Conservation (phyloP, 1,140 invertebrate species). For the Caenorhabditis remanei region DNA sequence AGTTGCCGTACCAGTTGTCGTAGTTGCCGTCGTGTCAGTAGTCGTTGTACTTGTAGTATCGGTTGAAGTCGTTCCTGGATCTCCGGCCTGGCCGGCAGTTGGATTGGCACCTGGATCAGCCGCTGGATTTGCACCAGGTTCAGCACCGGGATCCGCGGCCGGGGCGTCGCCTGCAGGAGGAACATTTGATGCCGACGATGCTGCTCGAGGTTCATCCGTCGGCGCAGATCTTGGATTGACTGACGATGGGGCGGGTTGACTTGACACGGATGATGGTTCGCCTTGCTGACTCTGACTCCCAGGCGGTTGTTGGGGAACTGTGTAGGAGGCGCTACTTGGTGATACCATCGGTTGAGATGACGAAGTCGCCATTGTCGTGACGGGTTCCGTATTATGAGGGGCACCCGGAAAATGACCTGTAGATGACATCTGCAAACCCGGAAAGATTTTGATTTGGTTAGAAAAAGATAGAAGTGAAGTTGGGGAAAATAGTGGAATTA, state of each 20-base stretch:
- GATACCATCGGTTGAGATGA: background rate
- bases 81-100: background rate
- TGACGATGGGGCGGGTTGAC: background rate
- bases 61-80: background rate
- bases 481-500: background rate
- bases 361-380: slow-evolving; percentile 2
- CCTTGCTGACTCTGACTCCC: no score
- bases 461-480: background rate
- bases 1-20: no score
- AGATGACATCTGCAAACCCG: slow-evolving; percentile 21
- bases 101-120: no score
- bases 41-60: background rate
- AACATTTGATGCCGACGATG: background rate
- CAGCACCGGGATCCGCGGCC: background rate
- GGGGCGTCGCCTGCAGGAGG: background rate
- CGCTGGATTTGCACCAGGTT: no score
- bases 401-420: slow-evolving; percentile 28
- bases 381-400: background rate
- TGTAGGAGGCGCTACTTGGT: background rate
- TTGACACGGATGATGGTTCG: background rate
- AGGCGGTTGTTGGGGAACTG: background rate
- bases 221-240: background rate
- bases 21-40: no score
- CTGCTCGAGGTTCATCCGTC: background rate
- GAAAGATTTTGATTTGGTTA: background rate